Conservation (phyloP, 2,797 vertebrate genomes). For the Amphiprion clarkii region DNA sequence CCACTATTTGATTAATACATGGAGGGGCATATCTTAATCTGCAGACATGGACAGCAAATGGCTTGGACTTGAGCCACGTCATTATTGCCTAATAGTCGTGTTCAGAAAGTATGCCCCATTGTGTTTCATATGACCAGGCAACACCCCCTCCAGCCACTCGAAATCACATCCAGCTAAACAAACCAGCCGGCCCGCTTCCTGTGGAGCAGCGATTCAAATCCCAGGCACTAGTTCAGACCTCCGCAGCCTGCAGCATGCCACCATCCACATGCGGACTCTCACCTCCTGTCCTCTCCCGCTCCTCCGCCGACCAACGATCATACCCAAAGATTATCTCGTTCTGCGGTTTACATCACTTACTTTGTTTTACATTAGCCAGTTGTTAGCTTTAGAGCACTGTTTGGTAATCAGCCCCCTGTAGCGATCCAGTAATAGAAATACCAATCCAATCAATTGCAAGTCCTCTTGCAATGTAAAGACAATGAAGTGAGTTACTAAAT, state of each 20-base stretch:
- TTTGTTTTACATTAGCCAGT: constrained; percentile 65
- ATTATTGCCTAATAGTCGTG: constrained; percentile 87
- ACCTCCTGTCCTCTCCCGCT: constrained; percentile 63
- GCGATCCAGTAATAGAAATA: constrained; percentile 63
- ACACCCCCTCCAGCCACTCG: constrained; percentile 84
- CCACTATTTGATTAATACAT: constrained; percentile 81
- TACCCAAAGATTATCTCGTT: constrained; percentile 82
- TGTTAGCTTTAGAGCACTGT: constrained; percentile 58
- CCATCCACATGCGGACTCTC: constrained; percentile 88
- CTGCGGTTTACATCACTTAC: constrained; percentile 84
- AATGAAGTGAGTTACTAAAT: constrained; percentile 70
- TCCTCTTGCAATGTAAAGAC: constrained; percentile 70
- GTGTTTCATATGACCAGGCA: constrained; percentile 84
- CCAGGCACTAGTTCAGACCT: constrained; percentile 86
- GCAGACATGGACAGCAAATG: constrained; percentile 74
- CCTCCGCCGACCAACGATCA: constrained; percentile 78
- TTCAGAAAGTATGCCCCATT: constrained; percentile 86
- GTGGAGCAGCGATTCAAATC: constrained; percentile 82
- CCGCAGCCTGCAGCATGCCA: constrained; percentile 85
- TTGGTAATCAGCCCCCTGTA: constrained; percentile 73
- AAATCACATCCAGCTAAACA: constrained; percentile 89
- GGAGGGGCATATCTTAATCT: constrained; percentile 81
- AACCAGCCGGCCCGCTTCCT: constrained; percentile 84
- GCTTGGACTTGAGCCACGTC: constrained; percentile 83
- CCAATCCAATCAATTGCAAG: constrained; percentile 57